Percentiles rank a stretch among this genome's conserved stretches.
These are phyloP conservation scores for Acropora tenuis DNA, from an alignment of 64 coral and sea anemone genomes.

Conservation along the genomic window DNA sequence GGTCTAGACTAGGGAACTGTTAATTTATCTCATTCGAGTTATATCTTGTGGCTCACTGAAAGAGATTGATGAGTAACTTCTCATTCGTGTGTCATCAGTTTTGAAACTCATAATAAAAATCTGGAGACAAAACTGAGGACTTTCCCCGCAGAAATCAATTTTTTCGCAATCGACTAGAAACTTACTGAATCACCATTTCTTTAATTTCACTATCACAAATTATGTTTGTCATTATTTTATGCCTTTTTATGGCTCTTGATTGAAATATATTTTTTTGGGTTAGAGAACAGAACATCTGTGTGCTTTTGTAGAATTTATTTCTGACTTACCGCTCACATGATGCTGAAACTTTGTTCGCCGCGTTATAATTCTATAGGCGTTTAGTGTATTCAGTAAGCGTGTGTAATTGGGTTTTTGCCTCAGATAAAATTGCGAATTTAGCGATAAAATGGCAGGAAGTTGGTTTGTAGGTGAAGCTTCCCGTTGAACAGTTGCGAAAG, in stretches of 20 bases:
- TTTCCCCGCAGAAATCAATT: neutral
- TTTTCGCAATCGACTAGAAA: neutral
- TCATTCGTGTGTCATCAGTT: neutral
- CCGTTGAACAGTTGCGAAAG: neutral
- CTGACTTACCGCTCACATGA: neutral
- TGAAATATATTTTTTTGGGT: neutral
- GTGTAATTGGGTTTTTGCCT: neutral
- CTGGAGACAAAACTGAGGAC: neutral
- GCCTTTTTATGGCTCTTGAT: neutral
- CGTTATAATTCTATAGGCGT: neutral
- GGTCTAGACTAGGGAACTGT: too few relatives aligned
- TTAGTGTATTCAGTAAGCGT: neutral
- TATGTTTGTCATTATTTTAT: neutral
- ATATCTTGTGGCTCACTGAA: neutral
- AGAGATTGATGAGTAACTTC: neutral
- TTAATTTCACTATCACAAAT: neutral
- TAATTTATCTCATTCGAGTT: neutral
- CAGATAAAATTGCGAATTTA: neutral
- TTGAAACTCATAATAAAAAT: neutral
- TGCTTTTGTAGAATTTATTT: neutral
- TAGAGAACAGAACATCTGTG: neutral
- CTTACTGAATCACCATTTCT: neutral
- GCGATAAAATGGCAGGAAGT: slow-evolving; percentile 11
- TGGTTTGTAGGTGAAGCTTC: neutral
- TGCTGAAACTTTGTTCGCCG: neutral